phyloP scores from a whole-genome alignment of 1,140 invertebrate species.

The Caenorhabditis tropicalis region DNA sequence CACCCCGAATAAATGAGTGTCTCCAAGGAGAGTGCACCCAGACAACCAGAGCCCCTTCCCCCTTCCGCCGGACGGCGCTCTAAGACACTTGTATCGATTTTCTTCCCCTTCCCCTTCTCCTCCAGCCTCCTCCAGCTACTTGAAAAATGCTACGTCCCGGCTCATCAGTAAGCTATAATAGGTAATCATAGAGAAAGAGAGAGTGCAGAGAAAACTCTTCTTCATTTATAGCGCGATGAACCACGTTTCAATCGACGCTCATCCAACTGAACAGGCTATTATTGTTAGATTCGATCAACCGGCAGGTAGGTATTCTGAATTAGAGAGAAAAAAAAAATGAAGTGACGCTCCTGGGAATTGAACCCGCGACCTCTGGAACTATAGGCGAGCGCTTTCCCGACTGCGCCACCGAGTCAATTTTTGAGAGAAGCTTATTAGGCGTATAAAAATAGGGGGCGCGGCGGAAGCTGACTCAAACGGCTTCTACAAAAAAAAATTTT shows the following conservation, averaged over 20 bases:
- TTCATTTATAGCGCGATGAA: background rate
- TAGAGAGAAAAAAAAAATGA: background rate
- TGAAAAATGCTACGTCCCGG: conserved; percentile 16
- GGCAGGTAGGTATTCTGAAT: background rate
- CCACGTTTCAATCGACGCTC: conserved; percentile 17
- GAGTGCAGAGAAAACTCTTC: background rate
- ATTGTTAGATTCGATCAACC: conserved; percentile 31
- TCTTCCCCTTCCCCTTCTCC: too few relatives aligned
- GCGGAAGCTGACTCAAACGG: background rate
- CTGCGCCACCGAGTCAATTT: too few relatives aligned
- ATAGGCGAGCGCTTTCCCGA: too few relatives aligned
- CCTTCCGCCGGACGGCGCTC: background rate
- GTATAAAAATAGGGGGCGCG: background rate
- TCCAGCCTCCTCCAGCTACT: background rate
- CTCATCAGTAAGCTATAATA: conserved; percentile 25
- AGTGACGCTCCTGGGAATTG: too few relatives aligned
- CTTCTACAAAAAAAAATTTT: too few relatives aligned
- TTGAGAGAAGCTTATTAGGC: too few relatives aligned
- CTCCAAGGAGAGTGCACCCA: conserved; percentile 22
- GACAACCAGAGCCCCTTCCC: background rate
- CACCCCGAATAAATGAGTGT: background rate
- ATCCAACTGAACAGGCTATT: conserved; percentile 34
- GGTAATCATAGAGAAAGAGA: background rate
- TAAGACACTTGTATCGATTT: background rate
- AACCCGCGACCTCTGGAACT: too few relatives aligned